Base-by-base conservation (phyloP, 2,113 vertebrate species). In the Rhombomys opimus region DNA sequence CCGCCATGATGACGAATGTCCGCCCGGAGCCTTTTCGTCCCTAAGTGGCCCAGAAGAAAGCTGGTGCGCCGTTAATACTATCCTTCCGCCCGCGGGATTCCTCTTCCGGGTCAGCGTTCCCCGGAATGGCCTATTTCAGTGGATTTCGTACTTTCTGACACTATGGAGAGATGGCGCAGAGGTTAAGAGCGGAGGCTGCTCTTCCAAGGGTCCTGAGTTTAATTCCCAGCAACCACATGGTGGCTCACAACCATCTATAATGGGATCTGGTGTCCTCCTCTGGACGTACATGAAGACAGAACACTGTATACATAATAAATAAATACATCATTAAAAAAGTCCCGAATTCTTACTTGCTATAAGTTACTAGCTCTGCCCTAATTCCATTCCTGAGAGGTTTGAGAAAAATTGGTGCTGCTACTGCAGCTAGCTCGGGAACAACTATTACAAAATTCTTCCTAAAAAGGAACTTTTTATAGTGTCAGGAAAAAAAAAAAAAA, bases 21-120 rank as follows among this genome's bases (percentile, higher is more conserved):
- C 86, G 35, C 32, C 10, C 52, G 41, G 50, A 17, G 32, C 70
- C 38, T 93, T 95, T 87, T 81, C 5, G 18, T 84, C 82, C 89
- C 61, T 92, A 73, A 94, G 88, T 94, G 73, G 27, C 38, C 82
- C 68, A 80, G 68, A 77, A 65, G 73, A 88, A 59, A 86, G 15
- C 5, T 27, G 52, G 11, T 22, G 20, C 7, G 13, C 12, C 90
- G 70, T 61, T 92, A 65, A 32, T 75, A 50, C 59, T 52, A 68
- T 50, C 84, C 72, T 76, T 93, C 38, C 46, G 50, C 57, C 27
- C 70, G 4, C 65, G 23, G 50, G 87, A 41, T 77, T 93, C 38
- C 50, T 93, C 35, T 23, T 50, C 17, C 30, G 25, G 75, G 57
- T 93, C 52, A 67, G 87, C 27, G n/a, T 76, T 90, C 84, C 59